Base-by-base conservation (phyloP, 2,113 vertebrate genomes). In the Corvus cornix region DNA sequence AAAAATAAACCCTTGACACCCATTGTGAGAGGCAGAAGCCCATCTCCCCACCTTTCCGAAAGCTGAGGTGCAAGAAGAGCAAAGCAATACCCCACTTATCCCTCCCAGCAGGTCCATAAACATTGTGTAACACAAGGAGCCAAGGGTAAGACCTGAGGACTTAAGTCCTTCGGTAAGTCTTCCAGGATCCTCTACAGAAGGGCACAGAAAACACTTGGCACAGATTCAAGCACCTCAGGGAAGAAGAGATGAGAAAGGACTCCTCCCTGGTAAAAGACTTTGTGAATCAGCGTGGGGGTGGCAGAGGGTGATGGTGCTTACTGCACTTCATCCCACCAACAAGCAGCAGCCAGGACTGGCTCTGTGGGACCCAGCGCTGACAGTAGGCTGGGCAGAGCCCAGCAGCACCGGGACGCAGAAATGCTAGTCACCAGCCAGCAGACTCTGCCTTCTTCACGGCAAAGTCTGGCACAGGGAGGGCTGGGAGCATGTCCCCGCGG, bases 401-500 rank as follows among this genome's bases (percentile, higher is more conserved):
- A 26, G 14, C n/a, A 58, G 66, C 5, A 3, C 39, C 11, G 37
- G 49, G 27, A 44, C 0, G 0, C 35, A 81, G 64, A 37, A 56
- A 18, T 0, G 21, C 37, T 73, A 72, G 31, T 68, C 70, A 31
- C n/a, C 67, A 52, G 39, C 49, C 72, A 63, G 62, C 52, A 83
- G 44, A 12, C 23, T 69, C 63, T 81, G 87, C 48, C 56, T 67
- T 43, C 75, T 46, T 56, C 63, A 19, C 1, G 2, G 83, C 41
- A 28, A 89, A 30, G 19, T 44, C 41, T 73, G 75, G 35, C 83
- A 83, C 23, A 9, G n/a, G 53, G 41, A 20, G 15, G 30, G 21
- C 53, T 52, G 62, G 35, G 52, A 68, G 37, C 16, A 14, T 1
- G 1, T 56, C 7, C 22, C 49, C 2, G 2, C 0, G 2, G 64